Evolutionary conservation across 2,797 vertebrate genomes (phyloP), one percentile per base, ranked within the genome.

Genomic region (Falco cherrug): DNA sequence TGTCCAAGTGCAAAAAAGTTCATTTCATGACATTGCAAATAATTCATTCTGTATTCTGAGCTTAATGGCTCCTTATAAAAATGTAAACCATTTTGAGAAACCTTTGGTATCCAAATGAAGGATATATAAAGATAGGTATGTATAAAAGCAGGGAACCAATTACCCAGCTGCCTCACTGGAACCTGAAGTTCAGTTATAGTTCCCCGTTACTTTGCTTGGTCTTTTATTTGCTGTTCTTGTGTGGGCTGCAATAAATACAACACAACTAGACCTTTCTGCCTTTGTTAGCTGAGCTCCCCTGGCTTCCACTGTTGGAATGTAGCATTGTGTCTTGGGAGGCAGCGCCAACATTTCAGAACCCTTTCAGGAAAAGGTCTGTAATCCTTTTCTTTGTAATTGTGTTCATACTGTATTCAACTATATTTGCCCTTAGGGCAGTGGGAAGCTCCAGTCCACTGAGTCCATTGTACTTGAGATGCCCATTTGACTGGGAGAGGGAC

Each of bases 191-290:
- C 65, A 67, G 54, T 76, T 83, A 41, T 10, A 65, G 39, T 35
- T 67, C n/a, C 64, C 39, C 9, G 12, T 56, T 90, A 54, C 26
- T 90, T 79, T 78, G 9, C 50, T 76, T 22, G 14, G 22, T 78
- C 76, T 87, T 92, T 81, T 88, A 41, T 93, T 92, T 94, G 65
- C 65, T 94, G 39, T 59, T 89, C 61, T 78, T 93, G 76, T 87
- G 83, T 81, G 84, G 89, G 68, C 73, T 91, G 57, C 71, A 95
- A 69, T 83, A 94, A 92, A 90, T 84, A 71, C 18, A 84, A 75
- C 24, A 70, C 39, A 80, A 45, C 41, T 59, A 65, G 26, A 54
- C 26, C 12, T 67, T 89, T 71, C 61, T 93, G 54, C 37, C 92
- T 87, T 64, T 71, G 50, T 87, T 82, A 93, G 61, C 37, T 79